These are phyloP conservation scores for Glareola pratincola DNA, from an alignment of 2,113 vertebrate species.

Conservation along the genomic window DNA sequence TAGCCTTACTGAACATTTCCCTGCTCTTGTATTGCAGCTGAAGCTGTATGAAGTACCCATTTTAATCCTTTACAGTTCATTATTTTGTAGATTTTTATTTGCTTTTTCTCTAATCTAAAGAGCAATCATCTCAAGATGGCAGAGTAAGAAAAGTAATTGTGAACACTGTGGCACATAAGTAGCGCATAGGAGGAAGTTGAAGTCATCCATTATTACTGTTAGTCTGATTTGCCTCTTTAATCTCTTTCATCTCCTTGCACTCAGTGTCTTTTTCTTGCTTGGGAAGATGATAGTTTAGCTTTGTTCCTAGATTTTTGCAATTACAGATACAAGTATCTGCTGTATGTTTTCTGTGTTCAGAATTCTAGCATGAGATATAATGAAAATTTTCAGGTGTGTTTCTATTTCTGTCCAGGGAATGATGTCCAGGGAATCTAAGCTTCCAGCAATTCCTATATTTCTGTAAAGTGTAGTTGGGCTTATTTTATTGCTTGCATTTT, in stretches of 20 bases:
- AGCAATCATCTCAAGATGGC: not conserved
- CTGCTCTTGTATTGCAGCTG: not conserved
- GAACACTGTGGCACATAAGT: not conserved
- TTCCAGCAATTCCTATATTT: not conserved
- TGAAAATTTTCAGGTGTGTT: not conserved
- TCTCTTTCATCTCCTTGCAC: not conserved
- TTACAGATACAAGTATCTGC: not conserved
- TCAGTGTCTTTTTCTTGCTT: not conserved
- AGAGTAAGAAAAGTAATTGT: not conserved
- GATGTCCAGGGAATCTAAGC: not conserved
- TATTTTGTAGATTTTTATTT: slow-evolving; percentile 12
- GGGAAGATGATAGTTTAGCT: not conserved
- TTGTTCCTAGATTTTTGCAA: not conserved
- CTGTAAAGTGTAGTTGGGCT: not conserved
- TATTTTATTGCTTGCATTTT: not conserved
- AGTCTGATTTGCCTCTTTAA: slow-evolving; percentile 14
- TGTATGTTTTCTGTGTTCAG: not conserved
- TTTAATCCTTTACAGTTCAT: slow-evolving; percentile 12
- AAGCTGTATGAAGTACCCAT: not conserved
- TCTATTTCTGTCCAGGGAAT: not conserved
- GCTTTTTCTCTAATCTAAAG: not conserved
- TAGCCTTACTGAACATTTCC: not conserved
- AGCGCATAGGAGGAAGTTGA: not conserved
- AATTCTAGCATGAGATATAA: not conserved
- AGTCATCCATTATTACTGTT: not conserved